Evolutionary conservation across 1,140 invertebrate species (phyloP), one percentile per base, ranked within the genome.

Genomic region (Drosophila quadrilineata): DNA sequence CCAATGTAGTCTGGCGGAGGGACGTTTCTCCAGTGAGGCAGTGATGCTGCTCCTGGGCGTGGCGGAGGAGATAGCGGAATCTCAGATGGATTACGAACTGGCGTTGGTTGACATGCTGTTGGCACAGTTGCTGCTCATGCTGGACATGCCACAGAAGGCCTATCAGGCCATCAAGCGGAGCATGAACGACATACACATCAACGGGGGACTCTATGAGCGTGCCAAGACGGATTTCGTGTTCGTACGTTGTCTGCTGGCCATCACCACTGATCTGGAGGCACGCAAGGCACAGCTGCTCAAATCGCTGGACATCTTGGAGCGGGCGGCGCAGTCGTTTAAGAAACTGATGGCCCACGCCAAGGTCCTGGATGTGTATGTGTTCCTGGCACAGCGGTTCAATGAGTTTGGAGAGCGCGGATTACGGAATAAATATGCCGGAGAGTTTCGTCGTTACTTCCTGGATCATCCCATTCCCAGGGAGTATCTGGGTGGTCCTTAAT

Each of bases 151-250:
- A 0, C 91, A 92, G 57, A 95, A 96, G 89, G 95, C 95, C 0
- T 89, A 96, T 14, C 90, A 91, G 35, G 89, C 96, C 1, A 91
- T 96, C 0, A 92, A 95, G 53, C 92, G 93, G 68, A 92, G 93
- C 22, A 92, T 96, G 70, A 91, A 94, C 0, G 91, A 92, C 33
- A 93, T 97, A 33, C 91, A 96, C 70, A 93, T 95, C 9, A 94
- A 97, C 74, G 95, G 95, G 0, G 94, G 94, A n/a, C 90, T 92
- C n/a, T 96, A 93, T 71, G 95, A 97, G 84, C 92, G 94, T 63
- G 95, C 93, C 1, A 93, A 94, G 52, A 73, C 76, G 53, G 62
- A 89, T 90, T 80, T 91, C 90, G 48, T 89, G 68, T 92, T 87
- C 60, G 93, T 93, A 0, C 94, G 94, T 75, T 95, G 94, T 70